Evolutionary conservation across 2,113 vertebrate genomes (phyloP), one percentile per base, ranked within the genome.

Genomic region (Tamias sibiricus): DNA sequence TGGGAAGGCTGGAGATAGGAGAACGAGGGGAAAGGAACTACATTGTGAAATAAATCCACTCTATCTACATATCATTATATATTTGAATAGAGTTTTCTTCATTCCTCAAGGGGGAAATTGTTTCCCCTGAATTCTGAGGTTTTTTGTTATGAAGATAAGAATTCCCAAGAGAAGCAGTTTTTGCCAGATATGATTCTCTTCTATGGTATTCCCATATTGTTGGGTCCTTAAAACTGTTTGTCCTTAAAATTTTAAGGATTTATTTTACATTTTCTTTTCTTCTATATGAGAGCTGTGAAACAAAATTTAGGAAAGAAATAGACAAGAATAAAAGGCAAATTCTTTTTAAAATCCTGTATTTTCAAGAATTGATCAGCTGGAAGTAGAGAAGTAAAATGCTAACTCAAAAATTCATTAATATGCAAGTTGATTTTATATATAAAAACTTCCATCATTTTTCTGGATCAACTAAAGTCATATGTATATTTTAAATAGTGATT

Each of bases 341-440:
- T 81, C 24, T 93, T 52, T 87, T 32, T 57, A 90, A 97, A 96
- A 35, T 52, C 12, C 28, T 95, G 94, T 49, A 77, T 49, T 96
- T 28, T 47, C n/a, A 92, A 94, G 71, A 71, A 85, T 6, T 64
- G 32, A 57, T 77, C 19, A 94, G 28, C 69, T 71, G 47, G 40
- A 94, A 6, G 8, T 82, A 80, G 26, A 11, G 66, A 86, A 87
- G n/a, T 74, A 59, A 86, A 86, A 72, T 40, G 35, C 37, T 89
- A 81, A 88, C 26, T 89, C 68, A 90, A 54, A 85, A 86, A 71
- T 22, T 1, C 49, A 68, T 81, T 80, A 85, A 74, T 19, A 9
- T 72, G 22, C 28, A 66, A 92, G 30, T 10, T 84, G 32, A 64
- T 87, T 81, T 85, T 66, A 64, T 54, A 40, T 57, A 94, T 0